These are phyloP conservation scores for Arctopsyche grandis DNA, from an alignment of 1,140 invertebrate species.

Conservation along the genomic window DNA sequence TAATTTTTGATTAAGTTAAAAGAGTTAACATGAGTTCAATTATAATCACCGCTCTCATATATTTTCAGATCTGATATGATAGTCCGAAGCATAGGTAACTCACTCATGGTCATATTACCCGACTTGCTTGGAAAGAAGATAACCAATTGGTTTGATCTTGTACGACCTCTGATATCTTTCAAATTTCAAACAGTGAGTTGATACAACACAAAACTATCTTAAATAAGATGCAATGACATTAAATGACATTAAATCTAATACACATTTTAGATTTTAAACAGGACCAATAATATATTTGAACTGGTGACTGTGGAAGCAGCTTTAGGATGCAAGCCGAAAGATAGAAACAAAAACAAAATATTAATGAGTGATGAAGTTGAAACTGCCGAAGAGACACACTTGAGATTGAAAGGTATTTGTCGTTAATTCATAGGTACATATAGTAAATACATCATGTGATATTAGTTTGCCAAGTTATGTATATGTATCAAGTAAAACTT, in stretches of 20 bases:
- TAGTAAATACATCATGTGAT: too few species aligned
- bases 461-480: too few species aligned
- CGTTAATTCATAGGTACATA: neutral
- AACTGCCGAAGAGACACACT: slow-evolving; percentile 72
- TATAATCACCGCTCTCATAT: too few species aligned
- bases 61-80: slow-evolving; percentile 85
- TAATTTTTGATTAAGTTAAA: too few species aligned
- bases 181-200: slow-evolving; percentile 90
- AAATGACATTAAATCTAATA: neutral
- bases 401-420: slow-evolving; percentile 81
- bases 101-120: slow-evolving; percentile 89
- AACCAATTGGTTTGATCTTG: slow-evolving; percentile 90
- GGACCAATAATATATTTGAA: slow-evolving; percentile 97
- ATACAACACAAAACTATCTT: neutral
- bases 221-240: neutral
- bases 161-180: slow-evolving; percentile 91
- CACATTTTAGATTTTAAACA: slow-evolving; percentile 81
- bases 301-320: slow-evolving; percentile 88
- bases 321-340: slow-evolving; percentile 72
- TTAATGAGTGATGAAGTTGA: slow-evolving; percentile 73
- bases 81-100: slow-evolving; percentile 89
- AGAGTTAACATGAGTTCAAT: too few species aligned
- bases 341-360: slow-evolving; percentile 66
- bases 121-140: slow-evolving; percentile 88
- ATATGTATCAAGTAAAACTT: too few species aligned